Evolutionary conservation across 2,888 invertebrate genomes (phyloP).

Genomic region (Gibbula magus): DNA sequence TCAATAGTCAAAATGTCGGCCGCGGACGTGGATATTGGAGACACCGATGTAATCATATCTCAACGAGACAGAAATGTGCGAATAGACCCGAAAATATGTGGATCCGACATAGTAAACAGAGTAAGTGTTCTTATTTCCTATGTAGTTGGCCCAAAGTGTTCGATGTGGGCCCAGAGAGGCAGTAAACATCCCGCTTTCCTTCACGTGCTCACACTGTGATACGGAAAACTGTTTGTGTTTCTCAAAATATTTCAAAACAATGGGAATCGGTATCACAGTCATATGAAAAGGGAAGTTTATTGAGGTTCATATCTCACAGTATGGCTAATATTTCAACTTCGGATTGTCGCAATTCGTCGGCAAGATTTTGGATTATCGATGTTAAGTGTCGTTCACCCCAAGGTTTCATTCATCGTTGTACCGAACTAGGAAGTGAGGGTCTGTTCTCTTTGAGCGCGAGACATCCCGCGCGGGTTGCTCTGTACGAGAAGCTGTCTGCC

Average conservation of each 20-base stretch:
- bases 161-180: background rate
- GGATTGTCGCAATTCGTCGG: no score
- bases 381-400: background rate
- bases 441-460: background rate
- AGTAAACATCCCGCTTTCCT: conserved; percentile 18
- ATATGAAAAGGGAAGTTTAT: no score
- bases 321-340: no score
- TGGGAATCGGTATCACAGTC: no score
- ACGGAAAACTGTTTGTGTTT: background rate
- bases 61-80: conserved; percentile 51
- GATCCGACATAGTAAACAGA: conserved; percentile 61
- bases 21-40: conserved; percentile 54
- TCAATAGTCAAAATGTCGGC: conserved; percentile 66
- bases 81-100: conserved; percentile 61
- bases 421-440: background rate
- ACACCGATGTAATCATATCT: conserved; percentile 49
- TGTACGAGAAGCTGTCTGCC: no score
- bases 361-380: conserved; percentile 4
- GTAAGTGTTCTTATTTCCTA: conserved; percentile 43
- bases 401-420: background rate
- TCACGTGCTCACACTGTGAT: conserved; percentile 36
- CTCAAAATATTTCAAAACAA: background rate
- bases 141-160: background rate
- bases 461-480: no score
- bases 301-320: no score